phyloP scores from a whole-genome alignment of 2,797 vertebrate genomes.

The Enteromius afrohamiltoni region DNA sequence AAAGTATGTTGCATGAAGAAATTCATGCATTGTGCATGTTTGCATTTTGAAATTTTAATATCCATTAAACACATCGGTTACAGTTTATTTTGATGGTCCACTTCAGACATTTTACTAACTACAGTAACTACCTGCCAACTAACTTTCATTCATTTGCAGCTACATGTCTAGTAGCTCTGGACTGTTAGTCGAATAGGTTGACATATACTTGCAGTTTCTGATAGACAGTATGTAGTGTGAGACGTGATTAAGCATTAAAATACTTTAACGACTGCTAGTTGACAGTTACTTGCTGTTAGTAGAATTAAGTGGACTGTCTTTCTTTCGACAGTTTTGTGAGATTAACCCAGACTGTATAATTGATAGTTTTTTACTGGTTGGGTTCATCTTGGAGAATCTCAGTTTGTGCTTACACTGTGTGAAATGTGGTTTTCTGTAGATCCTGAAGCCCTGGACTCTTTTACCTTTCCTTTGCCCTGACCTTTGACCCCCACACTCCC shows the following conservation, averaged over 20 bases:
- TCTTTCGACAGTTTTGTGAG: not conserved
- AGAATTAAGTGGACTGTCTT: too few relatives aligned
- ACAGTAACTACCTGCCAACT: too few relatives aligned
- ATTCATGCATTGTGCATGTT: not conserved
- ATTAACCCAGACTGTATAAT: not conserved
- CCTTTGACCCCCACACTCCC: constrained; percentile 63
- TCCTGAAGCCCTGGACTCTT: constrained; percentile 55
- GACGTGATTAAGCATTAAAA: too few relatives aligned
- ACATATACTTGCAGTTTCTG: too few relatives aligned
- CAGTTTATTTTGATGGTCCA: too few relatives aligned
- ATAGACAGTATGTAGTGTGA: too few relatives aligned
- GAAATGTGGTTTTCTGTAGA: not conserved
- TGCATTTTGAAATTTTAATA: not conserved
- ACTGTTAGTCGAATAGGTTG: too few relatives aligned
- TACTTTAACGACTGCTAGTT: too few relatives aligned
- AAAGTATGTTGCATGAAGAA: not conserved
- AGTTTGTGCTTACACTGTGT: not conserved
- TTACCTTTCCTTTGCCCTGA: constrained; percentile 64
- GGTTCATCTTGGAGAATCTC: not conserved
- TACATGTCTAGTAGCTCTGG: too few relatives aligned
- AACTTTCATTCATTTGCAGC: too few relatives aligned
- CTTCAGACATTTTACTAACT: too few relatives aligned
- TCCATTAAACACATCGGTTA: not conserved
- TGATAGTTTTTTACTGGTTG: not conserved
- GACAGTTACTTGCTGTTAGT: too few relatives aligned